phyloP scores from a whole-genome alignment of 2,797 vertebrate species.

The Holocentrus rufus region DNA sequence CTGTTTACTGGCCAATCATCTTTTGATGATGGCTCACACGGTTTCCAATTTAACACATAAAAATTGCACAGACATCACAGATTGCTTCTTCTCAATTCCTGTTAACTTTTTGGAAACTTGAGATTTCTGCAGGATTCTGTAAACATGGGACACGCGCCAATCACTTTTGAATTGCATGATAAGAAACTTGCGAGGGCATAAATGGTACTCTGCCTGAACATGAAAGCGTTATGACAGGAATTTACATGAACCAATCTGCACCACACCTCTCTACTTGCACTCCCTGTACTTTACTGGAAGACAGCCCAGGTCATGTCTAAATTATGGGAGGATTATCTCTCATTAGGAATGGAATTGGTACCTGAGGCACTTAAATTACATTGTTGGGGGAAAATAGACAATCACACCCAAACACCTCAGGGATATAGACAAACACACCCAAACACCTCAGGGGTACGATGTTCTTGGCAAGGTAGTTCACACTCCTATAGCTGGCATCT shows the following conservation, averaged over 20 bases:
- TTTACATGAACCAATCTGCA: slow-evolving; percentile 19
- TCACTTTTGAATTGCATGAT: neutral
- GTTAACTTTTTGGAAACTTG: neutral
- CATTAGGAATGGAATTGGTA: slow-evolving; percentile 10
- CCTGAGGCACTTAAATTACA: slow-evolving; percentile 1
- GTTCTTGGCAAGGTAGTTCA: slow-evolving; percentile 18
- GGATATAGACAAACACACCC: too few relatives aligned
- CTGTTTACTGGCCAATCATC: neutral
- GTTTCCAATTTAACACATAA: neutral
- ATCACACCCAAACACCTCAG: too few relatives aligned
- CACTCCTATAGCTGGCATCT: neutral
- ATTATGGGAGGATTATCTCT: slow-evolving; percentile 24
- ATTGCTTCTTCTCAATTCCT: neutral
- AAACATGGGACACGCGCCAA: neutral
- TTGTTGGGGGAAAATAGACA: slow-evolving; percentile 10
- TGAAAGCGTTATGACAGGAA: slow-evolving; percentile 17
- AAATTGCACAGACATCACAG: neutral
- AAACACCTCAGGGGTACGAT: slow-evolving; percentile 15
- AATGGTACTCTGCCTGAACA: neutral
- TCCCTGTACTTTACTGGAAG: slow-evolving; percentile 19
- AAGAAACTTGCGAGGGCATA: neutral
- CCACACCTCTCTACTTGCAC: neutral
- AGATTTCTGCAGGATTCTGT: neutral
- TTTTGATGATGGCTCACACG: neutral
- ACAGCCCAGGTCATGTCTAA: slow-evolving; percentile 21